Base-by-base conservation (phyloP, 2,797 vertebrate species). In the Protosalanx chinensis region DNA sequence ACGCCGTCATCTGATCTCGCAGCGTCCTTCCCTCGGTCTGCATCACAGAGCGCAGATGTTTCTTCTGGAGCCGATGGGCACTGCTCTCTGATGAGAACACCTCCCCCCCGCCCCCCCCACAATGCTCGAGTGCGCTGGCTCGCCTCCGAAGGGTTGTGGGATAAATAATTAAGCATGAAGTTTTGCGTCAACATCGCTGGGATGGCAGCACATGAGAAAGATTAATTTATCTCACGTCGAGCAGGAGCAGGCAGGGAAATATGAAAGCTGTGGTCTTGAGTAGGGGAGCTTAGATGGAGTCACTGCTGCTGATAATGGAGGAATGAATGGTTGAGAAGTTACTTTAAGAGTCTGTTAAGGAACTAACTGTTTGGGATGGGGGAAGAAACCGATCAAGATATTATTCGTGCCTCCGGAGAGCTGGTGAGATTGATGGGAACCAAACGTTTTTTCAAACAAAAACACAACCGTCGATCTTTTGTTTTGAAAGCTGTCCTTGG, bases 91-190 rank as follows among this genome's bases (percentile, higher is more conserved):
- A 88, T 81, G 83, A 88, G 79, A 84, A 80, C 80, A 78, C 68
- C 81, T 80, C 69, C 82, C 83, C 23, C 23, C 23, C 23, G 1
- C 23, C 23, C 81, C 84, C 82, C 82, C 70, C 71, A n/a, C 58
- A 82, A 79, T 84, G 85, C 80, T 68, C 79, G 51, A 4, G 51
- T 4, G 18, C 18, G 20, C 73, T 3, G 79, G 68, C 83, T 35
- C 32, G 18, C 64, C 81, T 87, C 83, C 72, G 82, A 84, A 85
- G 87, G 88, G 86, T 90, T 88, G 77, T 75, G 72, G 64, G 79
- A 85, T 88, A 86, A 88, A 90, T 89, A 86, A 88, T 88, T 88
- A 85, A 89, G 81, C 80, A 83, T 67, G 73, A 83, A 86, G 84
- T 88, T 90, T 84, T 87, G 84, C 84, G 82, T 86, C 86, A 84